Percentiles rank a stretch among this genome's conserved stretches.
Evolutionary conservation across 1,140 invertebrate species (phyloP).

Genomic region (Panagrolaimus sp.): DNA sequence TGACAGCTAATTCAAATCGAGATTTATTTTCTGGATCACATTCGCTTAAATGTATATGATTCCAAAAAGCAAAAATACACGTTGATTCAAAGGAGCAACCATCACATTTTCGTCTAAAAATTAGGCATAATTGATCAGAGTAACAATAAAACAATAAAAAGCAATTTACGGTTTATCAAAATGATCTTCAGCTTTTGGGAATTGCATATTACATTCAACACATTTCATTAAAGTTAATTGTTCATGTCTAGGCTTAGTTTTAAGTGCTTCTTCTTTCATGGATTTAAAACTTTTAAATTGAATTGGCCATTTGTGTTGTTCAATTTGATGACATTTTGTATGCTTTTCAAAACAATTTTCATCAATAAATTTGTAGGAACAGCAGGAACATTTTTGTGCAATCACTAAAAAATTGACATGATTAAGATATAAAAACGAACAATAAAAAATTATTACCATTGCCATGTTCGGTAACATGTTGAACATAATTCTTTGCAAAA

Average conservation of each 20-base stretch:
- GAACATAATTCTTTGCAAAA: constrained; percentile 20
- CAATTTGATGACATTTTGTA: not conserved
- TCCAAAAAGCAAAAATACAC: not conserved
- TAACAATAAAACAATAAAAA: too few relatives aligned
- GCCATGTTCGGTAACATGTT: constrained; percentile 26
- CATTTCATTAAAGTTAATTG: not conserved
- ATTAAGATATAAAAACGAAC: not conserved
- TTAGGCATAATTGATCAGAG: too few relatives aligned
- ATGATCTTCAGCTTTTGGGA: constrained; percentile 4
- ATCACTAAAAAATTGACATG: not conserved
- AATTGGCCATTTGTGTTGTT: constrained; percentile 13
- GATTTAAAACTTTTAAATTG: not conserved
- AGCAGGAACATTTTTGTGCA: constrained; percentile 7
- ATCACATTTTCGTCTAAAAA: not conserved
- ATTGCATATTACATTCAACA: not conserved
- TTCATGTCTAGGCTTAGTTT: not conserved
- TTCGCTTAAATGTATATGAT: not conserved
- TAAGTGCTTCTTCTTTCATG: not conserved
- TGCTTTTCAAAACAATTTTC: not conserved
- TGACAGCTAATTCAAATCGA: not conserved
- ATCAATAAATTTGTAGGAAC: constrained; percentile 15
- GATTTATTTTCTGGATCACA: not conserved
- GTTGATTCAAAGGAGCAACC: not conserved
- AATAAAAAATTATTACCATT: constrained; percentile 19
- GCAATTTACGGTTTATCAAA: not conserved